Evolutionary conservation across 1,140 invertebrate genomes (phyloP).

Genomic region (Callitettix versicolor): DNA sequence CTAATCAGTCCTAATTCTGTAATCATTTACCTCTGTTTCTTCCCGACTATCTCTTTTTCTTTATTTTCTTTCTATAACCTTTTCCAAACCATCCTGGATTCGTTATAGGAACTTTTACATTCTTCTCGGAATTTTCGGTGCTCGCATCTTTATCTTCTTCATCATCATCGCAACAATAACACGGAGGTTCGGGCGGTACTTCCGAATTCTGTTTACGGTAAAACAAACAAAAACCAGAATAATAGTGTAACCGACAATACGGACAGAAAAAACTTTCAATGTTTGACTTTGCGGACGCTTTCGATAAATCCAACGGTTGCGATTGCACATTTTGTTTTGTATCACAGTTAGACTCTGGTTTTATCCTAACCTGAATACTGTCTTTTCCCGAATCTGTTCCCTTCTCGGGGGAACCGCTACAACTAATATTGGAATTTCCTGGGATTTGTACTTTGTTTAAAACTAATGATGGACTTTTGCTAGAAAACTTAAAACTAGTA

Average conservation of each 20-base stretch:
- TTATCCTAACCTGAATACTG: too few species aligned
- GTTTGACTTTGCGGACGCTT: conserved; percentile 12
- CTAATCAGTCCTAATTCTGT: too few species aligned
- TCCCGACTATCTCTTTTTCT: conserved; percentile 40
- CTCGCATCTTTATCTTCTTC: conserved; percentile 31
- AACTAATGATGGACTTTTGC: too few species aligned
- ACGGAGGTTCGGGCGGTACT: conserved; percentile 28
- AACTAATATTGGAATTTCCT: too few species aligned
- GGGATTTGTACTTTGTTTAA: too few species aligned
- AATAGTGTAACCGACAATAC: conserved; percentile 17
- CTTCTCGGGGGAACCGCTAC: too few species aligned
- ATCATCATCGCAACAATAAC: conserved; percentile 43
- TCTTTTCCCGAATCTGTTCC: too few species aligned
- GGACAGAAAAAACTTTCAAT: conserved; percentile 9
- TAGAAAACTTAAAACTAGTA: too few species aligned
- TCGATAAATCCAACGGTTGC: conserved; percentile 6
- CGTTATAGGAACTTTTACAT: conserved; percentile 32
- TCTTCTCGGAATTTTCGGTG: conserved; percentile 27
- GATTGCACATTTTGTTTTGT: too few species aligned
- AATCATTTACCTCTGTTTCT: not conserved
- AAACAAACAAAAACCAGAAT: conserved; percentile 16
- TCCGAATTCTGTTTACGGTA: conserved; percentile 18
- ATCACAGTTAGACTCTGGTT: too few species aligned
- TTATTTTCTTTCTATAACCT: conserved; percentile 43
- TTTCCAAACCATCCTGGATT: conserved; percentile 56